Evolutionary conservation across 2,888 invertebrate species (phyloP), one percentile per base, ranked within the genome.

Genomic region (Bembecia ichneumoniformis): DNA sequence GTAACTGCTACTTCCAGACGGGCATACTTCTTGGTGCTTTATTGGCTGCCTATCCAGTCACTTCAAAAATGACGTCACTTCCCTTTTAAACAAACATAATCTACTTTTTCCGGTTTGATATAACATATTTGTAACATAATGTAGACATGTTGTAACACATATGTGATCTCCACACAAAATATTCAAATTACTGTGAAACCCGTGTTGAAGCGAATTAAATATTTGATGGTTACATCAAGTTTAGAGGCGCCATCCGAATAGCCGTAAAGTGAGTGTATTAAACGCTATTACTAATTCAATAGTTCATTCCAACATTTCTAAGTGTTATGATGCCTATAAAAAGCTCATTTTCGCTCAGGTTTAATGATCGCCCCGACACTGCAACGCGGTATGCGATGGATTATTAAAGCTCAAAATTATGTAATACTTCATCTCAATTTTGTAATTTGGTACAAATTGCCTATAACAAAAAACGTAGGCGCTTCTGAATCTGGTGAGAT

Each of bases 401-500:
- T 68, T 68, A 71, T 66, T 62, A 70, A 65, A 63, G 58, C 50
- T 53, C 57, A 49, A 60, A 58, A 63, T 62, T 62, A 56, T 65
- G 62, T 55, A 63, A 77, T 78, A 78, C 64, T 81, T 79, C 72
- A 76, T 72, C 75, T 73, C 80, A 74, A 80, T 74, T 66, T 60
- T 64, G 68, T 75, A 75, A 78, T 79, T 74, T 67, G 61, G 65
- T 64, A 66, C 77, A 79, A 74, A 65, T 74, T 66, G 64, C 67
- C 64, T 72, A 67, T 70, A 77, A 75, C 76, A 81, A 80, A 81
- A 82, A 81, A 77, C 28, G 28, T 28, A 9, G 28, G 77, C 74
- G 74, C 74, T 75, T 78, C 76, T 74, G 74, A 80, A 82, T 82
- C 80, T 74, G 72, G 74, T 65, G 63, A 70, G 77, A 75, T 79